A percentile compares a stretch with the other conserved stretches of the same genome.
Evolutionary conservation across 2,113 vertebrate species (phyloP).

Genomic region (Heloderma charlesbogerti): DNA sequence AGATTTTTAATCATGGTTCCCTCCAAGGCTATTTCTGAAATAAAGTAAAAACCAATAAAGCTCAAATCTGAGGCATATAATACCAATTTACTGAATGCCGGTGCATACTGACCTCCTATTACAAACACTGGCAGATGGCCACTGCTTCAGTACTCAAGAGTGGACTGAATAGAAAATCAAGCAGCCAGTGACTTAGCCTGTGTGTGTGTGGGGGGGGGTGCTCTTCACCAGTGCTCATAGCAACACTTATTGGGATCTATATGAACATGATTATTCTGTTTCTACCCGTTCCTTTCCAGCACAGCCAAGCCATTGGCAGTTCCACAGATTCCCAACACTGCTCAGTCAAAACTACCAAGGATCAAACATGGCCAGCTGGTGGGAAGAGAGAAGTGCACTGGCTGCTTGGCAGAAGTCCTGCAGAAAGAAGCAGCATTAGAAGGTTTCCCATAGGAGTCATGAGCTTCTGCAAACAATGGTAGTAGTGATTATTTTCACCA

Average conservation of each 20-base stretch:
- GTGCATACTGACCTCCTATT: slow-evolving; percentile 69
- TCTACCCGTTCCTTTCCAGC: slow-evolving; percentile 52
- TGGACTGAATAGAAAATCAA: slow-evolving; percentile 71
- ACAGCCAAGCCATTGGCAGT: slow-evolving; percentile 42
- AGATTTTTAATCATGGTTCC: slow-evolving; percentile 56
- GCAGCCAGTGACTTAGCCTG: slow-evolving; percentile 49
- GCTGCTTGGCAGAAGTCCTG: not conserved
- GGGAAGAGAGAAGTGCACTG: rapidly evolving
- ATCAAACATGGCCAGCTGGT: slow-evolving; percentile 26
- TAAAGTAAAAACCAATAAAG: slow-evolving; percentile 61
- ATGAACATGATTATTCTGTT: slow-evolving; percentile 25
- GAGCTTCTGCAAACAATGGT: rapidly evolving
- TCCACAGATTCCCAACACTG: slow-evolving; percentile 25
- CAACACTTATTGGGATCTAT: slow-evolving; percentile 50
- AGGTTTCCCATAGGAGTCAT: not conserved
- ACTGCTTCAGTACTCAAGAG: slow-evolving; percentile 68
- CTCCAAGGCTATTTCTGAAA: slow-evolving; percentile 60
- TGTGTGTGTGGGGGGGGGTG: not conserved
- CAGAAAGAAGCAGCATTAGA: not conserved
- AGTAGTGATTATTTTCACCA: not conserved
- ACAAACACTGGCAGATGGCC: slow-evolving; percentile 77
- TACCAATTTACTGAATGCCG: slow-evolving; percentile 71
- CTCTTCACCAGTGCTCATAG: slow-evolving; percentile 61
- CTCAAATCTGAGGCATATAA: slow-evolving; percentile 54
- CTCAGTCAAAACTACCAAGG: slow-evolving; percentile 42